A percentile compares a stretch with the other conserved stretches of the same genome.
Conservation (phyloP, 1,140 invertebrate species). For the Acyrthosiphon pisum region DNA sequence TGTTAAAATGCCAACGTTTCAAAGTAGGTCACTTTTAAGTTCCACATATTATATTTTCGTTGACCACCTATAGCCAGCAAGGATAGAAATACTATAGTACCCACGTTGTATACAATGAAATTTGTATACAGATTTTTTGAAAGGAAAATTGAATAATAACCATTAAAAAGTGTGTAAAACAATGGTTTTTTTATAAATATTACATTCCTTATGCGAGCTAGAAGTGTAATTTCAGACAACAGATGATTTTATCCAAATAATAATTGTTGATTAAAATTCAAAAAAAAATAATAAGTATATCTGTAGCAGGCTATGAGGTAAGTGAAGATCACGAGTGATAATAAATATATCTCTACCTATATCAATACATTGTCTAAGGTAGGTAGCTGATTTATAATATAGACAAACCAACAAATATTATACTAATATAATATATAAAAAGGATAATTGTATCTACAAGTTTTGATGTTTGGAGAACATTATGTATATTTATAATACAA, state of each 20-base stretch:
- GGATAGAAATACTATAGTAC: not conserved
- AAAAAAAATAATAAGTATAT: no score
- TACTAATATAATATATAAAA: not conserved
- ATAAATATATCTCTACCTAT: not conserved
- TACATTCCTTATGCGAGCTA: not conserved
- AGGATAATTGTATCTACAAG: not conserved
- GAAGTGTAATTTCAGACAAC: not conserved
- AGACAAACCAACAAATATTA: not conserved
- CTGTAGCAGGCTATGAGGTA: not conserved
- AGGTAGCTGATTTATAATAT: not conserved
- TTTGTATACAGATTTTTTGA: not conserved
- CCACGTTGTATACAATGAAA: not conserved
- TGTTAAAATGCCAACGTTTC: constrained; percentile 45
- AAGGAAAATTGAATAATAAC: not conserved
- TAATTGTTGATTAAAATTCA: no score
- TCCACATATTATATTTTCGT: not conserved
- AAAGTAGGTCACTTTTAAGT: constrained; percentile 51
- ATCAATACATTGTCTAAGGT: not conserved
- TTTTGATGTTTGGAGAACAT: not conserved
- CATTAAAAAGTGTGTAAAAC: not conserved
- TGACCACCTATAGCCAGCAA: not conserved
- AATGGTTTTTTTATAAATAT: not conserved
- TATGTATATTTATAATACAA: not conserved
- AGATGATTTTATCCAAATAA: not conserved
- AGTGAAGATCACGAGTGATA: not conserved